A percentile compares a stretch with the other conserved stretches of the same genome.
These are phyloP conservation scores for Cotesia congregata DNA, from an alignment of 2,888 invertebrate genomes.

Conservation along the genomic window DNA sequence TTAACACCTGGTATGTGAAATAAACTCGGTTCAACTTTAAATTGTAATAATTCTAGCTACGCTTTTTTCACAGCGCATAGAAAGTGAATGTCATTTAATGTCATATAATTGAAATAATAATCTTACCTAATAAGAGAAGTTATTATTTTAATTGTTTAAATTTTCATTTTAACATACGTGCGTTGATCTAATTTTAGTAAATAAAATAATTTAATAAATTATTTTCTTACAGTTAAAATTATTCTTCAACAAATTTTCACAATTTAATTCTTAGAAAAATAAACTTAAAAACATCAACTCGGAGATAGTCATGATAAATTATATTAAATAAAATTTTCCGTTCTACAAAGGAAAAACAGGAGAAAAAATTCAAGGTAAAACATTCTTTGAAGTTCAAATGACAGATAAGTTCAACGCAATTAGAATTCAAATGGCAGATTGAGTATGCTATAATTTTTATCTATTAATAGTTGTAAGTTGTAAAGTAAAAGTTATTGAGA, in stretches of 20 bases:
- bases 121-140: background rate
- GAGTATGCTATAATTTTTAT: background rate
- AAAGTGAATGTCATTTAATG: background rate
- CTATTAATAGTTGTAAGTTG: slow-evolving; percentile 1
- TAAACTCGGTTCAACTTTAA: background rate
- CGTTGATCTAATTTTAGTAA: background rate
- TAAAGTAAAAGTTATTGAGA: background rate
- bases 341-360: background rate
- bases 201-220: too few relatives aligned
- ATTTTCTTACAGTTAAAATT: too few relatives aligned
- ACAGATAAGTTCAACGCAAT: background rate
- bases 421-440: background rate
- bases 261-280: too few relatives aligned
- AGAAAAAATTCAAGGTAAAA: background rate
- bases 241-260: too few relatives aligned
- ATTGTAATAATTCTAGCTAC: background rate
- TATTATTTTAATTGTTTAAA: background rate
- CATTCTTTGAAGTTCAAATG: background rate
- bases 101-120: background rate
- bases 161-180: background rate
- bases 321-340: too few relatives aligned
- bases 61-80: background rate
- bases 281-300: too few relatives aligned
- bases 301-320: too few relatives aligned
- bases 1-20: background rate